Base-by-base conservation (phyloP, 2,888 invertebrate species). In the Venustoraphidia nigricollis region DNA sequence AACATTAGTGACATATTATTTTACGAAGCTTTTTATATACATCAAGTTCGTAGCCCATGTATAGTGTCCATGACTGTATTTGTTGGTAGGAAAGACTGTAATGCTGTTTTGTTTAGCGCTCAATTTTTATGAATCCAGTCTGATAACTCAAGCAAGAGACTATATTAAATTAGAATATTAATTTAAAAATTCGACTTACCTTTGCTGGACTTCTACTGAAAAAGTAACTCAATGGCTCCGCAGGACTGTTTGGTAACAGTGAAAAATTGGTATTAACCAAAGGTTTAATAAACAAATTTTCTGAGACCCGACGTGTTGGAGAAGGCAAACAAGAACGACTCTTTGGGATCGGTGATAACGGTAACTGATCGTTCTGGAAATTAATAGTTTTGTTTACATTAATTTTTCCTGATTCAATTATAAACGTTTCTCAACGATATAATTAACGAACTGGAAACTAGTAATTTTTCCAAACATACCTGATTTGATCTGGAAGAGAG, bases 131-230 rank as follows among this genome's bases (percentile, higher is more conserved):
- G 17, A 4, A 17, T 4, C 17, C 4, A 17, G 17, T 17, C 4
- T 17, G 2, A n/a, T n/a, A n/a, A n/a, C n/a, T 43, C 39, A 45
- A 41, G 10, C 9, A 36, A 39, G n/a, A 41, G 9, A 49, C 48
- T 9, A 10, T 36, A n/a, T n/a, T 46, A 51, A 11, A n/a, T 41
- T n/a, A 34, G 41, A 40, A 37, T 46, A 27, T 9, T 48, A 35
- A 48, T 41, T 13, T 41, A 36, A 51, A 48, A 48, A 50, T 27
- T 38, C 45, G 43, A 55, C 51, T 61, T 67, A 87, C 88, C 78
- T 88, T 88, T 37, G 87, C 86, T 10, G 91, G 91, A 66, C 90
- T 91, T 55, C 84, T 77, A 64, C 83, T 86, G 69, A 93, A 89
- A 58, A 80, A 81, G 68, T 91, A 93, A 47, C 79, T 79, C 62